A percentile compares a stretch with the other conserved stretches of the same genome.
phyloP scores from a whole-genome alignment of 1,140 invertebrate genomes.

The Acromyrmex echinatior region DNA sequence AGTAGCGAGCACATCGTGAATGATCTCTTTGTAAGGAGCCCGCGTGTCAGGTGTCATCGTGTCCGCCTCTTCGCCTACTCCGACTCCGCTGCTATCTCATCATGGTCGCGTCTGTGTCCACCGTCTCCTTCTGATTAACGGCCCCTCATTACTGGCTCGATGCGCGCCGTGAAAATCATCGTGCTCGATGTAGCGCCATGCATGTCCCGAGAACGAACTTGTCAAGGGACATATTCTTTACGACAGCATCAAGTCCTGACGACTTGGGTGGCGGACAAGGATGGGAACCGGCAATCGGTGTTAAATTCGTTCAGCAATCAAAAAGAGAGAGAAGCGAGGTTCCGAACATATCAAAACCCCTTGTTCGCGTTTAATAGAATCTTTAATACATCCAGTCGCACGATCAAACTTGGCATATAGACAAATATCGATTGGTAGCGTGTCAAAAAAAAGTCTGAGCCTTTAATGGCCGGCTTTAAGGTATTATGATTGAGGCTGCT shows the following conservation, averaged over 20 bases:
- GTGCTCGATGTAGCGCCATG: slow-evolving; percentile 20
- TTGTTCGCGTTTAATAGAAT: slow-evolving; percentile 48
- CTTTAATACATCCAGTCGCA: slow-evolving; percentile 12
- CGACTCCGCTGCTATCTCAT: slow-evolving; percentile 50
- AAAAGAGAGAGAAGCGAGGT: background rate
- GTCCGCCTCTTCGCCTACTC: slow-evolving; percentile 53
- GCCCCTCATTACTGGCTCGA: slow-evolving; percentile 50
- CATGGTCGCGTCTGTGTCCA: slow-evolving; percentile 33
- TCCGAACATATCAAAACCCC: background rate
- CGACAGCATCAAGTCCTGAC: slow-evolving; percentile 19
- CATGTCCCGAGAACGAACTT: slow-evolving; percentile 56
- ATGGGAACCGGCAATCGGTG: slow-evolving; percentile 5
- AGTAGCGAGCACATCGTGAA: slow-evolving; percentile 60
- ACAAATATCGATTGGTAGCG: slow-evolving; percentile 43
- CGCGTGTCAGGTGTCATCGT: slow-evolving; percentile 63
- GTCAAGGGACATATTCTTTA: slow-evolving; percentile 43
- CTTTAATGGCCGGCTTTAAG: slow-evolving; percentile 48
- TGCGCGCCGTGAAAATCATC: slow-evolving; percentile 55
- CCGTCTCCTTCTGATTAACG: slow-evolving; percentile 47
- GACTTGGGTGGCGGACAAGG: slow-evolving; percentile 45
- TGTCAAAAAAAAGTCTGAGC: slow-evolving; percentile 29
- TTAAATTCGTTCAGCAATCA: slow-evolving; percentile 30
- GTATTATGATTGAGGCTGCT: slow-evolving; percentile 46
- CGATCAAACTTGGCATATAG: slow-evolving; percentile 11
- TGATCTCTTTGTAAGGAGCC: slow-evolving; percentile 61